Conservation (phyloP, 2,113 vertebrate species). For the Murina feae region DNA sequence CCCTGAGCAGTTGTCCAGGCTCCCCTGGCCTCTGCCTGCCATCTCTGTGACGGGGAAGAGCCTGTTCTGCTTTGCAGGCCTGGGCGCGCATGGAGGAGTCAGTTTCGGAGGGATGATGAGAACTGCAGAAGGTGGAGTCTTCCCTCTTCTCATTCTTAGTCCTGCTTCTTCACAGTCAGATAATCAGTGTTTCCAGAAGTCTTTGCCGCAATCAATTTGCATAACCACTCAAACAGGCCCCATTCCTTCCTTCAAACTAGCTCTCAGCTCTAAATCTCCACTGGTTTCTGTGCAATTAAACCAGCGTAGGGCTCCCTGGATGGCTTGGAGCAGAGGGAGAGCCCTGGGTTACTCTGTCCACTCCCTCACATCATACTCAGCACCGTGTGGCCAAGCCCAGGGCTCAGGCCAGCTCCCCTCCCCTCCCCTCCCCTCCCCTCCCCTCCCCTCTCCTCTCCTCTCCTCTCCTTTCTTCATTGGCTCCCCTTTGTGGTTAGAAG, state of each 20-base stretch:
- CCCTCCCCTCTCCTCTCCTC: background rate
- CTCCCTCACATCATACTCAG: background rate
- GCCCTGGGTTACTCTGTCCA: background rate
- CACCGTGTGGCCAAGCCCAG: background rate
- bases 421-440: background rate
- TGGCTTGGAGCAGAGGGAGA: background rate
- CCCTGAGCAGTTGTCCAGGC: background rate
- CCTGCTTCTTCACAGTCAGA: background rate
- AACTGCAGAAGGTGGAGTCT: background rate
- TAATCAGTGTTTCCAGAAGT: constrained; percentile 66
- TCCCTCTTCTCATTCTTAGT: background rate
- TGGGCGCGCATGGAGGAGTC: background rate
- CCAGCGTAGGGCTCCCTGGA: constrained; percentile 51
- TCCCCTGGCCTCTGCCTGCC: background rate
- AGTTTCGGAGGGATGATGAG: background rate
- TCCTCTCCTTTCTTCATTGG: background rate
- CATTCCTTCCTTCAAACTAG: constrained; percentile 75
- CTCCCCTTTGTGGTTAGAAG: background rate
- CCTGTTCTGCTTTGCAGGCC: background rate
- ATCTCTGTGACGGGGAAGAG: background rate
- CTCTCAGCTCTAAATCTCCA: constrained; percentile 70
- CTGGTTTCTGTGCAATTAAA: constrained; percentile 72
- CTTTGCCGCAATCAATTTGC: constrained; percentile 70
- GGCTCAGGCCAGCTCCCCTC: background rate
- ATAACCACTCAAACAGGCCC: constrained; percentile 73